phyloP scores from a whole-genome alignment of 2,888 invertebrate species.

The Himalopsyche kuldschensis region DNA sequence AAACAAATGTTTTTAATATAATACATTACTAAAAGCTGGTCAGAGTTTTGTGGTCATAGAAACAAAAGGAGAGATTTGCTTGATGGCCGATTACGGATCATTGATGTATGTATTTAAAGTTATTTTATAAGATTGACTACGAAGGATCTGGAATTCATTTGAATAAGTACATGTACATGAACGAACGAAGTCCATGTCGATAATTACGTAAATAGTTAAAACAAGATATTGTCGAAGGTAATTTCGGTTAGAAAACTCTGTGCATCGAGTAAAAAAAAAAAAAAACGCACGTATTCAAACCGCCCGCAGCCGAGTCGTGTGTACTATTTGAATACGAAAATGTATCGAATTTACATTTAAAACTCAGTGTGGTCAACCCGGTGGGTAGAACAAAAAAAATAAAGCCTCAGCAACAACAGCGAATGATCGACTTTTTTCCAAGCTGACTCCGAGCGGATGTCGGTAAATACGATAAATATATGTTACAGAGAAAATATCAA shows the following conservation, averaged over 20 bases:
- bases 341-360: conserved; percentile 19
- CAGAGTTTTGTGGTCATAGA: too few species aligned
- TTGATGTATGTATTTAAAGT: too few species aligned
- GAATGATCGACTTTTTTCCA: conserved; percentile 5
- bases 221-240: background rate
- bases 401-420: background rate
- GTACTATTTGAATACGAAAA: conserved; percentile 30
- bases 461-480: conserved; percentile 6
- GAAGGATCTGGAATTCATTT: too few species aligned
- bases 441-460: conserved; percentile 15
- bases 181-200: background rate
- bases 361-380: conserved; percentile 16
- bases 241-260: background rate
- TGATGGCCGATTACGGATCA: too few species aligned
- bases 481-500: conserved; percentile 8
- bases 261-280: background rate
- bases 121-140: too few species aligned
- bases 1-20: too few species aligned
- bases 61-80: too few species aligned
- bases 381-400: conserved; percentile 2
- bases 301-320: conserved; percentile 16
- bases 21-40: too few species aligned
- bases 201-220: background rate
- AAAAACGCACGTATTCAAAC: background rate
- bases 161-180: too few species aligned